phyloP scores from a whole-genome alignment of 2,113 vertebrate genomes.

The Melanocharis versteri region DNA sequence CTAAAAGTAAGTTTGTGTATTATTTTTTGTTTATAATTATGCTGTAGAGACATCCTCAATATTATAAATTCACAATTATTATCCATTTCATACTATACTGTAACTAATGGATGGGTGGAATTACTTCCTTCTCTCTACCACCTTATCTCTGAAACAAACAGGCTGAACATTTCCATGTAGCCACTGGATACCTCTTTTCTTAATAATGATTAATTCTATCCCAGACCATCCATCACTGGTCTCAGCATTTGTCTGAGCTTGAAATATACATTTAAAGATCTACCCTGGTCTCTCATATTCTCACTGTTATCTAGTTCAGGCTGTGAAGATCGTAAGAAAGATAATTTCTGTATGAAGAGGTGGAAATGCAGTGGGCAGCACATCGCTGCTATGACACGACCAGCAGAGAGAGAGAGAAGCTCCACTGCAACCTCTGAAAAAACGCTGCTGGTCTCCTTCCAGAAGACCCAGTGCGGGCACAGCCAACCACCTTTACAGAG shows the following conservation, averaged over 20 bases:
- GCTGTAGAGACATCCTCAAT: background rate
- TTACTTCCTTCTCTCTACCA: background rate
- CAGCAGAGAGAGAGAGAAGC: background rate
- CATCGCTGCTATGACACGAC: accelerated
- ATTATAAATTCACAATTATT: background rate
- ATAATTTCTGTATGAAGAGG: background rate
- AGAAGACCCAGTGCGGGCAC: accelerated
- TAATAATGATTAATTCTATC: background rate
- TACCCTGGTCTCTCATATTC: background rate
- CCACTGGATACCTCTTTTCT: background rate
- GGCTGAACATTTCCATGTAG: background rate
- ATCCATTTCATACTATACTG: background rate
- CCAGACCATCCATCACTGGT: background rate
- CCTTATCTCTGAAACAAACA: background rate
- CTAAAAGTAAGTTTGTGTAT: background rate
- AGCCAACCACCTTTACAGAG: accelerated
- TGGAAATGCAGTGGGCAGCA: background rate
- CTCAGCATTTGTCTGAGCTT: background rate
- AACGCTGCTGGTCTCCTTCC: background rate
- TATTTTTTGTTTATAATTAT: background rate
- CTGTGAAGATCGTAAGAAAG: background rate
- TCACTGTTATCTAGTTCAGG: background rate
- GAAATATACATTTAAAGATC: background rate
- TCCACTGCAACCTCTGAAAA: background rate
- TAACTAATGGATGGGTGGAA: background rate